Base-by-base conservation (phyloP, 2,113 vertebrate species). In the Poecile atricapillus region DNA sequence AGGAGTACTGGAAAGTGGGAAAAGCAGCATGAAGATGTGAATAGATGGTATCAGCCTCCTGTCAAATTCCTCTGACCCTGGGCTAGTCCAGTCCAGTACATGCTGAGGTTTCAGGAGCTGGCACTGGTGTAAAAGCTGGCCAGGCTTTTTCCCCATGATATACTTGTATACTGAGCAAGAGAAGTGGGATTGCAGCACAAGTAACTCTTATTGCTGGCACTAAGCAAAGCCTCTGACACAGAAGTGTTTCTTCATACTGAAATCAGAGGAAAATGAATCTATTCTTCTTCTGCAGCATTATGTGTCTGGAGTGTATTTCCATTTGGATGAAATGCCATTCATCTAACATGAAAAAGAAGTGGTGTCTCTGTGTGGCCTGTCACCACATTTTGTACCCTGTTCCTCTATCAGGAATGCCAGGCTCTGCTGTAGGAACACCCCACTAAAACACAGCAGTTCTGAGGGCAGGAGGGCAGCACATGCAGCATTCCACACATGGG, bases 401-500 rank as follows among this genome's bases (percentile, higher is more conserved):
- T 92, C 27, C n/a, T 64, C 14, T 15, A 9, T 18, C 14, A 79
- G 56, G 52, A 67, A 50, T 35, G 47, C 30, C 52, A 60, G 37
- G 53, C 62, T 70, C 39, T 20, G 60, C 21, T 3, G 3, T 6
- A 28, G 49, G n/a, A 69, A 30, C 11, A 30, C 5, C 41, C 46
- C 37, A 6, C 5, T 35, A 28, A 46, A 73, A 4, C 1, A 2
- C 50, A 84, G 73, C 69, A 52, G 9, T 23, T 52, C 47, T 9
- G 10, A 9, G 30, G 2, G 24, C 53, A 74, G 74, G 65, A n/a
- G 44, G 19, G 28, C 31, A 58, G 78, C 37, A 58, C 0, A 1
- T 10, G 33, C 46, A 52, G 24, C 1, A 1, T 41, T 37, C 27
- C 44, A 11, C 23, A 24, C 30, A 0, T 0, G 20, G 80, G 31